Base-by-base conservation (phyloP, 2,797 vertebrate species). In the Paguma larvata region DNA sequence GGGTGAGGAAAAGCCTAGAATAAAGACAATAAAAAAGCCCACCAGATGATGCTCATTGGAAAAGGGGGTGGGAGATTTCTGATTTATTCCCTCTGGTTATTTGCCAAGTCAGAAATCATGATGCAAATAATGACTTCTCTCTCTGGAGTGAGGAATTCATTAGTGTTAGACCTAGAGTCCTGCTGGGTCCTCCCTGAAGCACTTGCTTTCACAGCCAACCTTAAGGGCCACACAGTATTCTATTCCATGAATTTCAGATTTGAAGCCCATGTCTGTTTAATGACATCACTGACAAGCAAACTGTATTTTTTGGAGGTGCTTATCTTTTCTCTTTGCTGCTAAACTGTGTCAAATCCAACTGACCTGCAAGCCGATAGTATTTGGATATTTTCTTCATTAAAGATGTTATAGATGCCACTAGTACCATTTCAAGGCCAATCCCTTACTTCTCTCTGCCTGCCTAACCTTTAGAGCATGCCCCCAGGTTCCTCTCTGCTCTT, bases 31-130 rank as follows among this genome's bases (percentile, higher is more conserved):
- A 48, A 19, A 46, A 78, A 96, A 94, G 34, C 68, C n/a, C 15
- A 77, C 68, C 85, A 82, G 44, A 88, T 12, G 94, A 97, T 85
- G 78, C 5, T 80, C 41, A 67, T 6, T 89, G 48, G 70, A 65
- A 93, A 93, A 86, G 34, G 53, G 13, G 16, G 44, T 94, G 53
- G 53, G 41, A 95, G 84, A 93, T 94, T 96, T 87, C 73, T 75
- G 41, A 92, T 91, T 92, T 87, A 93, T 32, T 68, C n/a, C 30
- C 32, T 91, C 53, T 91, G 53, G 30, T 94, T 87, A 96, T 92
- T 78, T 85, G 38, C 75, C 91, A 96, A 92, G 83, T 93, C 70
- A 86, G 86, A 97, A 96, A 91, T 78, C 62, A 85, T 0, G 2
- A 88, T 46, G 68, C n/a, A 84, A 86, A 85, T 88, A 85, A 83